phyloP scores from a whole-genome alignment of 1,140 invertebrate species.

The Sipha flava region DNA sequence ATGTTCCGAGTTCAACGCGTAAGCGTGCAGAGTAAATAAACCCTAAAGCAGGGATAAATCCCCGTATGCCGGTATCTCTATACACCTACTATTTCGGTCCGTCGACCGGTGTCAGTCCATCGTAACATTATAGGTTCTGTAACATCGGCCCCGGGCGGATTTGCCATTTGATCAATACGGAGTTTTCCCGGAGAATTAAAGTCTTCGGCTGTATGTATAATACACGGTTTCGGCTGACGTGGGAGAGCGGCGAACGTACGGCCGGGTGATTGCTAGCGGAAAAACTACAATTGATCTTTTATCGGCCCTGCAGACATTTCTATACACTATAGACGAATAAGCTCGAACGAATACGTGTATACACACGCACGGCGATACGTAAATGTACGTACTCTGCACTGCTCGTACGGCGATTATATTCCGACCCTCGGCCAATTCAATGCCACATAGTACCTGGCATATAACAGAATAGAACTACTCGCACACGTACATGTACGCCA shows the following conservation, averaged over 20 bases:
- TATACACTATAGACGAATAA: not conserved
- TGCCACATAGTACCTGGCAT: not conserved
- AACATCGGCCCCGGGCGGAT: not conserved
- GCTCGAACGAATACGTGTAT: not conserved
- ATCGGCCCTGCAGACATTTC: not conserved
- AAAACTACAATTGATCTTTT: constrained; percentile 12
- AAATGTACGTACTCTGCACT: not conserved
- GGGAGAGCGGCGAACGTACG: not conserved
- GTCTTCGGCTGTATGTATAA: not conserved
- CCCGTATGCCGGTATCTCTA: too few species aligned
- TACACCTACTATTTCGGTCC: too few species aligned
- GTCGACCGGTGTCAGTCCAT: too few species aligned
- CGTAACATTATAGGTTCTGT: not conserved
- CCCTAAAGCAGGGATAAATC: too few species aligned
- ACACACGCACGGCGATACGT: not conserved
- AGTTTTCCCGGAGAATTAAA: not conserved
- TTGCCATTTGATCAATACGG: not conserved
- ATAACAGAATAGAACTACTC: not conserved
- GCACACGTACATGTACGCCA: not conserved
- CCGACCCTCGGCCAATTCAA: not conserved
- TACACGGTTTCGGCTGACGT: not conserved
- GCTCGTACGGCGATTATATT: not conserved
- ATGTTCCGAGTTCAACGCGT: too few species aligned
- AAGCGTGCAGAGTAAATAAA: too few species aligned
- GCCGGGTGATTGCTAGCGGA: not conserved